Evolutionary conservation across 2,797 vertebrate species (phyloP), one percentile per base, ranked within the genome.

Genomic region (Tympanoctomys barrerae): DNA sequence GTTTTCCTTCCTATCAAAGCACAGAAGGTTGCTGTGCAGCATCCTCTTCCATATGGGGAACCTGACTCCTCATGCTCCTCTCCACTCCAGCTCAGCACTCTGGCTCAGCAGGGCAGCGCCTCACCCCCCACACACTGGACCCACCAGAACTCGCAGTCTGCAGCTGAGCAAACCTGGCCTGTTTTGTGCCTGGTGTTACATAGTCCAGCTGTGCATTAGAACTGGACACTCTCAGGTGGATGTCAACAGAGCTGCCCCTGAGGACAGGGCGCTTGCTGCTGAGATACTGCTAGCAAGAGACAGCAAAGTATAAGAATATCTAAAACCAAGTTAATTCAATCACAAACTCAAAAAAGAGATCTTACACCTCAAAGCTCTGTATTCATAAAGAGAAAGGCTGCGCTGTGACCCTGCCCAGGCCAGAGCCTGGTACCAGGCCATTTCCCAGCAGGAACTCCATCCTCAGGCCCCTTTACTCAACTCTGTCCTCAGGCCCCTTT

Each of bases 291-390:
- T 42, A 42, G 26, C 97, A 98, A 98, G 98, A 98, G 97, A 95
- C 81, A 98, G 96, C 95, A 98, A 97, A 91, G 87, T 95, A 94
- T 97, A 89, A 96, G 84, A 96, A 94, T 97, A 98, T 98, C 96
- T 94, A 93, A 93, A 97, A 96, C 90, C 96, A 98, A 96, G 94
- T 95, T 97, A 95, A 97, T 98, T 97, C 96, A 97, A 96, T 95
- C 83, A 97, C 71, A 97, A 96, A 39, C 97, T 95, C 89, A 86
- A 97, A 94, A 97, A 97, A 96, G 97, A 86, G 97, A 96, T 87
- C 46, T 77, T 80, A 84, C 95, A 92, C 96, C 36, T 86, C 68
- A 62, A 28, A 83, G 24, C 90, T 91, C 80, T 86, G 42, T 95
- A 92, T 96, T 96, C 73, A 68, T 78, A 70, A 36, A 95, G 52